Evolutionary conservation across 1,140 invertebrate species (phyloP), one percentile per base, ranked within the genome.

Genomic region (Microplitis demolitor): DNA sequence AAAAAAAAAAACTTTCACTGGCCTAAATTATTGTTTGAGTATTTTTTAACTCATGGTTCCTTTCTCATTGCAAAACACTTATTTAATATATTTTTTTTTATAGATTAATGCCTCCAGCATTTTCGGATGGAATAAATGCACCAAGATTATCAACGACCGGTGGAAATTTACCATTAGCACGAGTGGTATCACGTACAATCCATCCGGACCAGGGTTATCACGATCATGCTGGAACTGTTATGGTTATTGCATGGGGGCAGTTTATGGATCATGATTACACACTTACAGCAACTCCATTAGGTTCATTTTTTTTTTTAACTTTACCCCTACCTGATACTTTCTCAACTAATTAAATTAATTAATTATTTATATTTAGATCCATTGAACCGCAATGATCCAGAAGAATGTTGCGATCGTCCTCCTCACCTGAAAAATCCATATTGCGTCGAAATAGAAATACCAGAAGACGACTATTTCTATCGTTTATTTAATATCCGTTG

Each of bases 241-340:
- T 97, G 92, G 91, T 97, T 54, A 96, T 97, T 72, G 95, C 95
- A 66, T 97, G 95, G 95, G 96, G 95, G 78, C 96, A 97, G 87
- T 96, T 97, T 84, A 95, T 97, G 91, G 96, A 97, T 84, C 96
- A 97, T 87, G 96, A 97, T 83, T 94, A 96, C 77, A 97, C 95
- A 1, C 89, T 97, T 8, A 96, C 95, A 63, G 95, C 90, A 35
- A 96, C 94, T 37, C 94, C 94, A 71, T 85, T 96, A 73, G 94
- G 94, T 95, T 89, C 87, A 80, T 37, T 34, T 67, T 16, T 24
- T 24, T 24, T 24, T 24, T 24, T 24, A 24, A 24, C 24, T 24
- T 24, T 24, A 24, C 24, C 24, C 24, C 24, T 2, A 3, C 5
- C 24, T 8, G 3, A 39, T 53, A 16, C 34, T 24, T 8, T 54